Percentiles rank a stretch among this genome's conserved stretches.
Conservation (phyloP, 2,888 invertebrate species). For the Tetragonisca angustula region DNA sequence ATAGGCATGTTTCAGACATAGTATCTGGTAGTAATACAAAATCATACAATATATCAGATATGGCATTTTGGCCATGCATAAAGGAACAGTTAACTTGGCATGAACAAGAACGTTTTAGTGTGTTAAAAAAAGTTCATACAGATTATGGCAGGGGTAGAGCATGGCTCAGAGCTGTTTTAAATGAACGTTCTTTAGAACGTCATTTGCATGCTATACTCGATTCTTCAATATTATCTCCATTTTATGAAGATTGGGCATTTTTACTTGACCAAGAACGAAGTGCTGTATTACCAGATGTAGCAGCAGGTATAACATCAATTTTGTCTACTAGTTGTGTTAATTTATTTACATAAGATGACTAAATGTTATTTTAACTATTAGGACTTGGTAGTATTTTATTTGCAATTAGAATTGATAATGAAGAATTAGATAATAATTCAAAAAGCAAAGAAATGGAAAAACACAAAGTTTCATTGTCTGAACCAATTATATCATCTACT, state of each 20-base stretch:
- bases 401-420: constrained; percentile 95
- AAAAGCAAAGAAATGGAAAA: constrained; percentile 84
- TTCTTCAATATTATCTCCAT: constrained; percentile 73
- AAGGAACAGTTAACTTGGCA: constrained; percentile 93
- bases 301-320: constrained; percentile 88
- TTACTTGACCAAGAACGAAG: constrained; percentile 92
- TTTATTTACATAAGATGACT: constrained; percentile 9
- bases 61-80: constrained; percentile 92
- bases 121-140: constrained; percentile 88
- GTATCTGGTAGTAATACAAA: constrained; percentile 86
- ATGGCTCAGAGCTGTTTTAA: constrained; percentile 94
- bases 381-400: constrained; percentile 95
- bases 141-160: constrained; percentile 93
- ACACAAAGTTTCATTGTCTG: constrained; percentile 84
- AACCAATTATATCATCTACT: constrained; percentile 90
- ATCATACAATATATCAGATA: constrained; percentile 82
- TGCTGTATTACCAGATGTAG: constrained; percentile 92
- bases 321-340: not conserved
- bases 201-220: constrained; percentile 81
- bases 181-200: constrained; percentile 95
- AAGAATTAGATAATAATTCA: constrained; percentile 89
- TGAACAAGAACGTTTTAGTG: constrained; percentile 93
- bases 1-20: constrained; percentile 90
- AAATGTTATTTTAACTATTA: constrained; percentile 75
- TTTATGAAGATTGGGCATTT: constrained; percentile 95